A percentile compares a stretch with the other conserved stretches of the same genome.
Evolutionary conservation across 2,113 vertebrate genomes (phyloP).

Genomic region (Oncorhynchus masou): DNA sequence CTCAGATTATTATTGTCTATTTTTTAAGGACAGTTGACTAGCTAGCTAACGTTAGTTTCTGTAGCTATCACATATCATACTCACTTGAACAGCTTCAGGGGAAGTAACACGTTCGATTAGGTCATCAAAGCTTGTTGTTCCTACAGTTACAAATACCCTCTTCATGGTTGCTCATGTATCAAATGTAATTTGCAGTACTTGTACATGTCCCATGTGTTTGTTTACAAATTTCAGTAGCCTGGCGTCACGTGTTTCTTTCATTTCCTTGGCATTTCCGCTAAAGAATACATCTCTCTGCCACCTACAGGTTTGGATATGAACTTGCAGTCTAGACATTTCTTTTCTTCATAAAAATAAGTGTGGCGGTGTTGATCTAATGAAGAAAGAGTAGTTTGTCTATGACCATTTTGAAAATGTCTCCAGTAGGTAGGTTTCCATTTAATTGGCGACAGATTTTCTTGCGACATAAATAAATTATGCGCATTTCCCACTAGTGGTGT

Average conservation of each 20-base stretch:
- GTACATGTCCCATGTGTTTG: not conserved
- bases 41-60: too few species aligned
- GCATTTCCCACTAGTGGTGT: too few species aligned
- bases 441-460: too few species aligned
- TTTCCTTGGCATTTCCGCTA: too few species aligned
- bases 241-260: not conserved
- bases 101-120: constrained; percentile 74
- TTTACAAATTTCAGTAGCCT: not conserved
- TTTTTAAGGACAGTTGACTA: too few species aligned
- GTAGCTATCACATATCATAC: not conserved
- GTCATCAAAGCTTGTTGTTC: constrained; percentile 90
- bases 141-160: constrained; percentile 87
- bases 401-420: too few species aligned
- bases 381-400: too few species aligned
- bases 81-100: constrained; percentile 71
- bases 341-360: too few species aligned
- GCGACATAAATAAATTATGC: too few species aligned
- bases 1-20: too few species aligned
- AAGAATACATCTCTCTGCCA: constrained; percentile 15
- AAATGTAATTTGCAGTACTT: not conserved
- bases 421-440: too few species aligned
- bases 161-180: constrained; percentile 67
- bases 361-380: too few species aligned
- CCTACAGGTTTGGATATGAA: constrained; percentile 23
- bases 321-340: not conserved